A percentile compares a stretch with the other conserved stretches of the same genome.
Evolutionary conservation across 1,140 invertebrate genomes (phyloP).

Genomic region (Zaprionus ghesquierei): DNA sequence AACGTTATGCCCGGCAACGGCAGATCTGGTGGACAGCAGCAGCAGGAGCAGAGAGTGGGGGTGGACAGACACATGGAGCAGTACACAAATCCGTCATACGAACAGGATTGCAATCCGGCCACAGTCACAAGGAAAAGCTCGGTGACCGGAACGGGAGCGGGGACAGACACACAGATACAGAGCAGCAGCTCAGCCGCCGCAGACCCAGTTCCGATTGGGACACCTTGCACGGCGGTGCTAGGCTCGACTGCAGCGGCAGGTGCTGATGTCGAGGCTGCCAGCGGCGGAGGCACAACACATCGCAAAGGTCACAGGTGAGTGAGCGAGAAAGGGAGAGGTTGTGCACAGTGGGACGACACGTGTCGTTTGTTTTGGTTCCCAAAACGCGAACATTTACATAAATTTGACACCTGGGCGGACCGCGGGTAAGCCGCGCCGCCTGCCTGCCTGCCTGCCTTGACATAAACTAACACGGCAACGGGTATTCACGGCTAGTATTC

Average conservation of each 20-base stretch:
- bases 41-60: background rate
- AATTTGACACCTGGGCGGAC: slow-evolving; percentile 61
- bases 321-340: background rate
- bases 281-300: slow-evolving; percentile 55
- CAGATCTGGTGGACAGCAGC: slow-evolving; percentile 41
- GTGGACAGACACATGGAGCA: slow-evolving; percentile 52
- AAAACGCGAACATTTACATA: slow-evolving; percentile 47
- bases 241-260: slow-evolving; percentile 5
- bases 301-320: slow-evolving; percentile 81
- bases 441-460: background rate
- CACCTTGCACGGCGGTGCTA: background rate
- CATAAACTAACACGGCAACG: background rate
- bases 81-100: slow-evolving; percentile 77
- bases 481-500: background rate
- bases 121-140: slow-evolving; percentile 9
- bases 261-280: slow-evolving; percentile 31
- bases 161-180: slow-evolving; percentile 18
- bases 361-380: slow-evolving; percentile 1
- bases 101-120: slow-evolving; percentile 56
- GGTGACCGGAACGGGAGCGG: slow-evolving; percentile 13
- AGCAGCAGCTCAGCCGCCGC: background rate
- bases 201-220: slow-evolving; percentile 30
- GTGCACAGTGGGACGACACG: slow-evolving; percentile 35
- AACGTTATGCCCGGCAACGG: slow-evolving; percentile 61
- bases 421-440: background rate